These are phyloP conservation scores for Callosobruchus maculatus DNA, from an alignment of 2,888 invertebrate species.

Conservation along the genomic window DNA sequence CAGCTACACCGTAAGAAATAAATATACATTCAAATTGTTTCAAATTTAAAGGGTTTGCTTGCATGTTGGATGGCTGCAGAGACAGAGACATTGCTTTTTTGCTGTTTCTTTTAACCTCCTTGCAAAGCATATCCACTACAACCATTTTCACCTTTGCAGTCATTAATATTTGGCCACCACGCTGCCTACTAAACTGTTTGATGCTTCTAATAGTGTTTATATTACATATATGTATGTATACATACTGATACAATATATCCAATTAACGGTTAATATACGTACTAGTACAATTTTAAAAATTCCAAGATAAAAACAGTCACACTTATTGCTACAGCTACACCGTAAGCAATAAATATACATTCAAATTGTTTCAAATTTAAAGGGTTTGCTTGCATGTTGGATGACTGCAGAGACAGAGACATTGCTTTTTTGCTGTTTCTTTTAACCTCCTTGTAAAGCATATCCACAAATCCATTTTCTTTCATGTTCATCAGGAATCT, in stretches of 20 bases:
- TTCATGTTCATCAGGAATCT: constrained; percentile 1
- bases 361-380: neutral
- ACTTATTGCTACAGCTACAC: no score
- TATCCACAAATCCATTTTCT: constrained; percentile 6
- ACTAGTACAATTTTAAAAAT: no score
- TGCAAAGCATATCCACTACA: neutral
- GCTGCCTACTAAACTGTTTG: no score
- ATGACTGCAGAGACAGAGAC: neutral
- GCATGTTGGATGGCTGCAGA: neutral
- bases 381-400: neutral
- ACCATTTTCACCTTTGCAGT: no score
- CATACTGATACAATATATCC: no score
- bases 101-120: neutral
- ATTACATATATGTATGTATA: no score
- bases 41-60: neutral
- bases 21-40: neutral
- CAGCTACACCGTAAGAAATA: neutral
- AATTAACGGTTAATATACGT: no score
- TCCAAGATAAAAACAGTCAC: no score
- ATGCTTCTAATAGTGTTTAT: no score
- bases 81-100: constrained; percentile 1
- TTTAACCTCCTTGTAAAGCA: neutral
- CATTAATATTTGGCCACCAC: no score
- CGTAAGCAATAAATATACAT: neutral
- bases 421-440: constrained; percentile 1